phyloP scores from a whole-genome alignment of 2,797 vertebrate species.

The Helostoma temminkii region DNA sequence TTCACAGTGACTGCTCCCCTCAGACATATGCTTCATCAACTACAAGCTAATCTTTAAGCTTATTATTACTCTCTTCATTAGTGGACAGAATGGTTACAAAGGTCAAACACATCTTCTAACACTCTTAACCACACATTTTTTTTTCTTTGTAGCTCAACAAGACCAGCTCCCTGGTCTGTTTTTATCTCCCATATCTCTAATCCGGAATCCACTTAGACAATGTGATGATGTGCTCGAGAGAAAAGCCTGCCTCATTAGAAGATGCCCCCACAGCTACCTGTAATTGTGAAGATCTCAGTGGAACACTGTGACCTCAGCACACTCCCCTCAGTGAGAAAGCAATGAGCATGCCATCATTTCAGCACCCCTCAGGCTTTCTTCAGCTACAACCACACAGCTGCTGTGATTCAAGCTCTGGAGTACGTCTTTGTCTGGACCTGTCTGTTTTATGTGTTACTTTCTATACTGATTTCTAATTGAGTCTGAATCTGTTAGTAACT shows the following conservation, averaged over 20 bases:
- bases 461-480: not conserved
- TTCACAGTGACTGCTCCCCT: slow-evolving; percentile 5
- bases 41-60: slow-evolving; percentile 16
- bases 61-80: slow-evolving; percentile 32
- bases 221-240: slow-evolving; percentile 40
- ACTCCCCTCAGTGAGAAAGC: slow-evolving; percentile 19
- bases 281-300: slow-evolving; percentile 24
- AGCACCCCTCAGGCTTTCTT: not conserved
- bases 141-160: slow-evolving; percentile 7
- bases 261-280: slow-evolving; percentile 18
- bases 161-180: slow-evolving; percentile 4
- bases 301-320: slow-evolving; percentile 22
- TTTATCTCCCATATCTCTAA: slow-evolving; percentile 13
- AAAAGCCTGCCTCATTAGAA: slow-evolving; percentile 51
- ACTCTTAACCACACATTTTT: slow-evolving; percentile 14
- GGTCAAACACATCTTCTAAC: slow-evolving; percentile 6
- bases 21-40: slow-evolving; percentile 17
- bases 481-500: not conserved
- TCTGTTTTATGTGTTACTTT: not conserved
- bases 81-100: slow-evolving; percentile 21
- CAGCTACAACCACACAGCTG: slow-evolving; percentile 3
- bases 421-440: not conserved
- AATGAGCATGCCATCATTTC: not conserved
- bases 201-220: slow-evolving; percentile 21
- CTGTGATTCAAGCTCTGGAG: not conserved